Base-by-base conservation (phyloP, 2,888 invertebrate genomes). In the Eilema sororculum region DNA sequence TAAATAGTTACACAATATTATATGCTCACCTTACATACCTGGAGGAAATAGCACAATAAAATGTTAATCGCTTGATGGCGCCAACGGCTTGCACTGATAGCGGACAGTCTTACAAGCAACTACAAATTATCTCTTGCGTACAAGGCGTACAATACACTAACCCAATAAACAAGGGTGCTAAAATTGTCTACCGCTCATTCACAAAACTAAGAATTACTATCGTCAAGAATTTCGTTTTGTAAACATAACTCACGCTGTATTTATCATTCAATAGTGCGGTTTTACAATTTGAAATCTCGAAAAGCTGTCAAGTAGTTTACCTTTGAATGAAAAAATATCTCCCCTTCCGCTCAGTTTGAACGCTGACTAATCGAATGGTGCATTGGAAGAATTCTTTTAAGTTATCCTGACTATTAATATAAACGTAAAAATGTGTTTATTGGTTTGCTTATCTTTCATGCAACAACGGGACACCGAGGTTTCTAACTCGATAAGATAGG, bases 131-230 rank as follows among this genome's bases (percentile, higher is more conserved):
- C 74, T 82, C 83, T 85, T 52, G 52, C 52, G 58, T 81, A 82
- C 88, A 86, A 52, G 13, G n/a, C 20, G 3, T 84, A 84, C 87
- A 88, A 87, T 89, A 86, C 87, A 87, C 84, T 84, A 84, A 83
- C 84, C 86, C 86, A 89, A 90, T 88, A 90, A 89, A 87, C 80
- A 66, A 74, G 65, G 78, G 80, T 84, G 84, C 86, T 87, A 84
- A 80, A 82, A 79, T 67, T 69, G 67, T 77, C 80, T 74, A 71
- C 73, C 80, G 80, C 78, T 85, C 90, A 90, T 90, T 90, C 90
- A 90, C 87, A 87, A 85, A 58, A 58, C 77, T 83, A 74, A 72
- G 72, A 83, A 87, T 80, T 86, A 82, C 82, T 74, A 80, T 76
- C 71, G 70, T 76, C 76, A 75, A 81, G 82, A 86, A 88, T 85